Percentiles rank a stretch among this genome's conserved stretches.
Conservation (phyloP, 2,888 invertebrate genomes). For the Anthoptus insignis region DNA sequence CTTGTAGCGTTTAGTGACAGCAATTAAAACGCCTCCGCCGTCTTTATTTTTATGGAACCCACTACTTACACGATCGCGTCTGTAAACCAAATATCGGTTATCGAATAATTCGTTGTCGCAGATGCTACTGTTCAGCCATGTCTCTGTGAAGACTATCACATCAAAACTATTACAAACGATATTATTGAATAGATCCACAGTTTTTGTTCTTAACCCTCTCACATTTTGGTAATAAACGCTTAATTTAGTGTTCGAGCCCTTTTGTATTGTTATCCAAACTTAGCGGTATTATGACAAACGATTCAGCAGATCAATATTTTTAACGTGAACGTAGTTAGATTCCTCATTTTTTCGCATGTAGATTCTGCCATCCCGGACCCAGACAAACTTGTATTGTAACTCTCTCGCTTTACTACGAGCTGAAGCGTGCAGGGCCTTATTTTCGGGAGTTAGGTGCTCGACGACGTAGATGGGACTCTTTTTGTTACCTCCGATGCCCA, state of each 20-base stretch:
- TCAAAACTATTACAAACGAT: constrained; percentile 12
- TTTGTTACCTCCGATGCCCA: background rate
- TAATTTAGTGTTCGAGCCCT: background rate
- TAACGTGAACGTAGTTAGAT: background rate
- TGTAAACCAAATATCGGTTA: constrained; percentile 7
- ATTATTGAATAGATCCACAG: background rate
- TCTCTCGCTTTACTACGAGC: constrained; percentile 13
- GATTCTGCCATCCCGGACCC: constrained; percentile 19
- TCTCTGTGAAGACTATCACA: constrained; percentile 36
- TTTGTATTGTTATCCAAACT: background rate
- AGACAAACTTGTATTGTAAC: constrained; percentile 7
- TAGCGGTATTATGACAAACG: background rate
- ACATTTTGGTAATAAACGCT: constrained; percentile 31
- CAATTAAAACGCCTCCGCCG: constrained; percentile 7
- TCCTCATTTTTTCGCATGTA: constrained; percentile 16
- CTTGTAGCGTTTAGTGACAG: background rate
- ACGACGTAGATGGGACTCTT: background rate
- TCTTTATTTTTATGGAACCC: background rate
- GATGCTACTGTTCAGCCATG: constrained; percentile 29
- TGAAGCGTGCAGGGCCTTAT: constrained; percentile 5
- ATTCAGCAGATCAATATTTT: background rate
- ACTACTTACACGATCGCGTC: constrained; percentile 1
- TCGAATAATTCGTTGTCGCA: constrained; percentile 25
- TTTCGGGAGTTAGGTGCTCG: background rate
- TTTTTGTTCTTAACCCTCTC: constrained; percentile 8